Base-by-base conservation (phyloP, 2,113 vertebrate genomes). In the Alexandromys fortis region DNA sequence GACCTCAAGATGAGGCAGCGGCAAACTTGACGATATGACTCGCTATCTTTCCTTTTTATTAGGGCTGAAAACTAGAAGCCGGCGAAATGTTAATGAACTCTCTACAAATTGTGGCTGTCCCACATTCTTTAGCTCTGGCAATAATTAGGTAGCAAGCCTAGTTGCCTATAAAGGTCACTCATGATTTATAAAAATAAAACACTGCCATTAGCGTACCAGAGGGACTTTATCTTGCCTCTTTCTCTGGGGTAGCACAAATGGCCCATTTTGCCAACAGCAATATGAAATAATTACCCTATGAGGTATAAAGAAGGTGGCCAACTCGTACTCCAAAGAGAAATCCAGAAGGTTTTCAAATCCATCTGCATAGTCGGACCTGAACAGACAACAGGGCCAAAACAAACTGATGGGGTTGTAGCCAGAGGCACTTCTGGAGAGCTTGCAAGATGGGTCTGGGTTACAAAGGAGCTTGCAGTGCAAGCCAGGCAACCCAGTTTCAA, bases 171-270 rank as follows among this genome's bases (percentile, higher is more conserved):
- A 97, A 97, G 94, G 94, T 94, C 91, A 93, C 52, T 92, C 33
- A 61, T 81, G 72, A 96, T 86, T 94, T 94, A 94, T 76, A 87
- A 97, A 96, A 97, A 97, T 94, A 96, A 95, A 96, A 96, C 92
- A 96, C 11, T 75, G 33, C 89, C 58, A 75, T 86, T 92, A 73
- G 21, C 76, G 72, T 88, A 61, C 19, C 55, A 11, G 52, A 73
- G 26, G 12, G 38, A 90, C 92, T 95, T 93, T 79, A 88, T 87
- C 85, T 92, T 72, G 91, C 75, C 73, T 82, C 42, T 88, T 79
- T 92, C 68, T 92, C 61, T 91, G 83, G 45, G 79, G 12, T 42
- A 88, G 47, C 47, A 95, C 26, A 91, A 94, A 95, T 49, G 82
- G 68, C 58, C 88, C 63, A 52, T 21, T 67, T 78, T 30, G 61